A percentile compares a stretch with the other conserved stretches of the same genome.
phyloP scores from a whole-genome alignment of 2,113 vertebrate genomes.

The Sinosuthora webbiana region DNA sequence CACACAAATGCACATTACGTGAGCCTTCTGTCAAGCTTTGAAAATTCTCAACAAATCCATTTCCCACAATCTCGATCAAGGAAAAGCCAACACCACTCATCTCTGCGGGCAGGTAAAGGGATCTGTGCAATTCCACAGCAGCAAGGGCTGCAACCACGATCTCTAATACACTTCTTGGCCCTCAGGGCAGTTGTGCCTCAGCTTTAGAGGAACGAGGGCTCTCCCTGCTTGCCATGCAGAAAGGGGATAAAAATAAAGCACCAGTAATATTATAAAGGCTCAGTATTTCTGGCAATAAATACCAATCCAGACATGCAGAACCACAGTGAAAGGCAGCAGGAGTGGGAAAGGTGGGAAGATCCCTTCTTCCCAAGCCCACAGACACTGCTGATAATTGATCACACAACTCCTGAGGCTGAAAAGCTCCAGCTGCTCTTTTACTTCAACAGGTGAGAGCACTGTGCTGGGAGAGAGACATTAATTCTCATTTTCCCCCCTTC shows the following conservation, averaged over 20 bases:
- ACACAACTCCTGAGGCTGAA: not conserved
- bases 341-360: not conserved
- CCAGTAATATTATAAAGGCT: not conserved
- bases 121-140: not conserved
- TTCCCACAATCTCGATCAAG: not conserved
- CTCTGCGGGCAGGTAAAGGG: too few relatives aligned
- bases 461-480: not conserved
- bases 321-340: not conserved
- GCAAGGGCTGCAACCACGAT: not conserved
- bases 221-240: not conserved
- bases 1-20: too few relatives aligned
- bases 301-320: not conserved
- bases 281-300: not conserved
- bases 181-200: not conserved
- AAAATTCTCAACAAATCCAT: too few relatives aligned
- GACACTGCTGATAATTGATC: fast-evolving
- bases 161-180: fast-evolving
- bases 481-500: not conserved
- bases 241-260: not conserved
- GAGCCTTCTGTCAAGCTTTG: too few relatives aligned
- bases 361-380: fast-evolving
- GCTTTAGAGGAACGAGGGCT: not conserved
- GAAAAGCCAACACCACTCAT: not conserved
- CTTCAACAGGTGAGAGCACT: not conserved
- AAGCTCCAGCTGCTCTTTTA: not conserved